Percentiles rank a stretch among this genome's conserved stretches.
phyloP scores from a whole-genome alignment of 2,113 vertebrate species.

The Columba livia region DNA sequence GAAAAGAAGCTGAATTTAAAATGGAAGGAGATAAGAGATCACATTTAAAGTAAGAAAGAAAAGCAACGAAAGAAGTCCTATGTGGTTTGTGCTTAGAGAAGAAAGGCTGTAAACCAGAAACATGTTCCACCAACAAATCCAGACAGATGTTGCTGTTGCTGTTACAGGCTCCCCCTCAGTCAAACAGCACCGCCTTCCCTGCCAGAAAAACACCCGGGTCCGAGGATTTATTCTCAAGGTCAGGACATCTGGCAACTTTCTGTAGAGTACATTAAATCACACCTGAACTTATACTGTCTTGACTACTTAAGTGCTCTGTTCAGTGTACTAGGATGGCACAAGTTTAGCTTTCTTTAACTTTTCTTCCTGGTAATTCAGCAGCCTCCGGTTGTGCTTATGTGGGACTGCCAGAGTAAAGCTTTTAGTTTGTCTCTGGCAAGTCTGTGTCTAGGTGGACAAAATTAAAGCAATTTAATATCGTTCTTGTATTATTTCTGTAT shows the following conservation, averaged over 20 bases:
- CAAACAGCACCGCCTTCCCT: neutral
- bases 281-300: neutral
- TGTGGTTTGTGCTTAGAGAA: neutral
- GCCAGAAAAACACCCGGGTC: neutral
- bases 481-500: neutral
- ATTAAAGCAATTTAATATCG: neutral
- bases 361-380: neutral
- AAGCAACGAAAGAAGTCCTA: neutral
- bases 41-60: neutral
- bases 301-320: neutral
- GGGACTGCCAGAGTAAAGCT: neutral
- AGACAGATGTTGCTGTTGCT: neutral
- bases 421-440: neutral
- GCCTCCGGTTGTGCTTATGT: neutral
- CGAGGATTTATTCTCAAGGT: neutral
- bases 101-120: neutral
- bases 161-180: neutral
- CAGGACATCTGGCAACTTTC: neutral
- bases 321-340: neutral
- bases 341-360: neutral
- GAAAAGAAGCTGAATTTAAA: neutral
- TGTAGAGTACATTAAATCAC: neutral
- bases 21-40: neutral
- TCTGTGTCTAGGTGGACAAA: neutral
- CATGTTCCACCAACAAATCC: neutral